Conservation (phyloP, 2,888 invertebrate genomes). For the Drosophila robusta region DNA sequence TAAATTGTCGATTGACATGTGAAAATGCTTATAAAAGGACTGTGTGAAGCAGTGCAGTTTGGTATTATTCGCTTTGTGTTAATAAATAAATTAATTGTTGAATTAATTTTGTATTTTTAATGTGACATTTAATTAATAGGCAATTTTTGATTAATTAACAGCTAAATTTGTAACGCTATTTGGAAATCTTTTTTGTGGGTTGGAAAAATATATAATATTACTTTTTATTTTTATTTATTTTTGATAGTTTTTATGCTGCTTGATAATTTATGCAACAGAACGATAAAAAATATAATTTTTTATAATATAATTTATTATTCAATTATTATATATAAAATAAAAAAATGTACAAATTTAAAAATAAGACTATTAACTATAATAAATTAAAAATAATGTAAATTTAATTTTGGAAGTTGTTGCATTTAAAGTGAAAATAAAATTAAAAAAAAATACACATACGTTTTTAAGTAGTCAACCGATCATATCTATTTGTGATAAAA, state of each 20-base stretch:
- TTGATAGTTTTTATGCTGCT: no score
- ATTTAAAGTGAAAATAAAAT: no score
- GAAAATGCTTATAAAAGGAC: slow-evolving; percentile 75
- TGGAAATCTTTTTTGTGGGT: not conserved
- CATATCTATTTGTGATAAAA: not conserved
- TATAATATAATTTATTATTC: no score
- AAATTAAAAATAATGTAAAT: no score
- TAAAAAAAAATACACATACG: no score
- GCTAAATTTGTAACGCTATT: slow-evolving; percentile 5
- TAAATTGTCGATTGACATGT: slow-evolving; percentile 71
- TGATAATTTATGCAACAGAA: not conserved
- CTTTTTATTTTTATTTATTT: not conserved
- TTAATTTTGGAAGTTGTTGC: no score
- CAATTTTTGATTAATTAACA: slow-evolving; percentile 20
- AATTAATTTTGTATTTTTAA: slow-evolving; percentile 30
- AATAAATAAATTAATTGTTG: slow-evolving; percentile 57
- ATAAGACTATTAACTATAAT: no score
- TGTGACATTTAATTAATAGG: slow-evolving; percentile 24
- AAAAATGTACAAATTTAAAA: no score
- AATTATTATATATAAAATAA: no score
- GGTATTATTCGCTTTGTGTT: slow-evolving; percentile 29
- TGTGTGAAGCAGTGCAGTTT: slow-evolving; percentile 62
- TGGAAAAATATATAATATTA: not conserved
- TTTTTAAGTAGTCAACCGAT: not conserved
- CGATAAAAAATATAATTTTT: no score